These are phyloP conservation scores for Hoplias malabaricus DNA, from an alignment of 2,113 vertebrate genomes.

Conservation along the genomic window DNA sequence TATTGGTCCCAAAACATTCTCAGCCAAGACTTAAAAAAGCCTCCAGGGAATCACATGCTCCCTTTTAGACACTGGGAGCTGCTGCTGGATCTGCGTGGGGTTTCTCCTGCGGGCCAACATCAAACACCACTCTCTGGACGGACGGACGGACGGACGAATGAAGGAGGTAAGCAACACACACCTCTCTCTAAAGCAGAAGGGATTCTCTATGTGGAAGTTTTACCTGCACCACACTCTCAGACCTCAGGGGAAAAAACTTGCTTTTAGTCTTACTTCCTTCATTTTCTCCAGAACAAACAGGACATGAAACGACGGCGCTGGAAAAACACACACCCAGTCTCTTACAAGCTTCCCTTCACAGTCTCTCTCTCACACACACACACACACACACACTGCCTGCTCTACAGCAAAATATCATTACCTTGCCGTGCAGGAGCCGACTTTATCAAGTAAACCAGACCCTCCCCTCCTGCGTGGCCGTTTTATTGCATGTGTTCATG, in stretches of 20 bases:
- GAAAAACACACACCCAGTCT: slow-evolving; percentile 72
- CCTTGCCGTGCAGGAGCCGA: background rate
- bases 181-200: slow-evolving; percentile 53
- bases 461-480: background rate
- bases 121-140: slow-evolving; percentile 63
- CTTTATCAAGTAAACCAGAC: slow-evolving; percentile 45
- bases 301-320: slow-evolving; percentile 65
- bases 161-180: slow-evolving; percentile 55
- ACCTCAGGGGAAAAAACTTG: slow-evolving; percentile 71
- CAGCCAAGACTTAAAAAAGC: too few relatives aligned
- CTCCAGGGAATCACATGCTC: background rate
- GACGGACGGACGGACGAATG: slow-evolving; percentile 63
- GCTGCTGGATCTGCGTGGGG: slow-evolving; percentile 47
- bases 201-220: slow-evolving; percentile 60
- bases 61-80: background rate
- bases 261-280: slow-evolving; percentile 75
- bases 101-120: slow-evolving; percentile 62
- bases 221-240: slow-evolving; percentile 69
- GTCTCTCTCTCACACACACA: background rate
- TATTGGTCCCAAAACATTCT: too few relatives aligned
- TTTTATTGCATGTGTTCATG: background rate
- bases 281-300: slow-evolving; percentile 75
- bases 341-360: slow-evolving; percentile 45
- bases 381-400: background rate
- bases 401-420: slow-evolving; percentile 26